Conservation (phyloP, 2,797 vertebrate species). For the Premnoplex brunnescens region DNA sequence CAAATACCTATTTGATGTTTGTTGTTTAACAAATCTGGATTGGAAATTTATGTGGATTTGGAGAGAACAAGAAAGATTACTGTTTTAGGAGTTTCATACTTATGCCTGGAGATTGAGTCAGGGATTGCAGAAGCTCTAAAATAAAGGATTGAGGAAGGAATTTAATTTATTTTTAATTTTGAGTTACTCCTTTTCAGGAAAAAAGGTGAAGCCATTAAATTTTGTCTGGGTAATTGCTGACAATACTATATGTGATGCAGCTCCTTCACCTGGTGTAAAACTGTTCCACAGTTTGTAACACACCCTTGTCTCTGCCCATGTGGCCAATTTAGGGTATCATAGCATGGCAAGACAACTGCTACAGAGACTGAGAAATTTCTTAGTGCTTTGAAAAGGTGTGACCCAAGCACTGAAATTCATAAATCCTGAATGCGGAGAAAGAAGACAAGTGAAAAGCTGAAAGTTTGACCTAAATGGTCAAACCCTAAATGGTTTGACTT, state of each 20-base stretch:
- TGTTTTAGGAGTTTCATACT: not conserved
- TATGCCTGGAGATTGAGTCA: not conserved
- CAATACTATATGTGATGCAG: fast-evolving
- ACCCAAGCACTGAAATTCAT: not conserved
- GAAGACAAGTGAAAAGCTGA: not conserved
- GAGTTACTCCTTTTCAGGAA: not conserved
- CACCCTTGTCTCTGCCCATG: not conserved
- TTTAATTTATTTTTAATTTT: not conserved
- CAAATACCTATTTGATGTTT: not conserved
- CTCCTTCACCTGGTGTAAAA: not conserved
- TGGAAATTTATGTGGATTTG: not conserved
- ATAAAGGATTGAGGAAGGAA: not conserved
- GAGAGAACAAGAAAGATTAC: not conserved
- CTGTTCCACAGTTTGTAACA: not conserved
- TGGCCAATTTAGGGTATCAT: not conserved
- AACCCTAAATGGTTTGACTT: not conserved
- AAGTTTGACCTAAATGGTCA: not conserved
- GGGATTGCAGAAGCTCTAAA: not conserved
- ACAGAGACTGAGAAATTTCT: not conserved
- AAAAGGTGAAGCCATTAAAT: not conserved
- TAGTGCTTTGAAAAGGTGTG: not conserved
- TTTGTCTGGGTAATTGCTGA: not conserved
- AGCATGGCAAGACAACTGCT: not conserved
- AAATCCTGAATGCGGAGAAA: not conserved
- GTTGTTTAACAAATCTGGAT: not conserved